A percentile compares a stretch with the other conserved stretches of the same genome.
Evolutionary conservation across 2,797 vertebrate species (phyloP).

Genomic region (Oreochromis mossambicus): DNA sequence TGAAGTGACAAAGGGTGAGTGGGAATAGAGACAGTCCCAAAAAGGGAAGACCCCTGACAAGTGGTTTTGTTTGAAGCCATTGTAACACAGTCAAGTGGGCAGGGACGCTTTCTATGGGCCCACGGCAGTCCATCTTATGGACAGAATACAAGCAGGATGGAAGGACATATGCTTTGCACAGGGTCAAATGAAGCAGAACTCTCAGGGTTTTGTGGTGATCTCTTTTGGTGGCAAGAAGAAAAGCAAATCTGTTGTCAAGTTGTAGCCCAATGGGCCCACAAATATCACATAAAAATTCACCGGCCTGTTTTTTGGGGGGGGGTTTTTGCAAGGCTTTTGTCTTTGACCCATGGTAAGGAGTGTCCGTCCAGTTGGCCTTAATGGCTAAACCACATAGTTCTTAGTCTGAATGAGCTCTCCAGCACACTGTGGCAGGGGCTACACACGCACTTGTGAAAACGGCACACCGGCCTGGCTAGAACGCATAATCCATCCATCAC

Average conservation of each 20-base stretch:
- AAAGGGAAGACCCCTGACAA: constrained; percentile 85
- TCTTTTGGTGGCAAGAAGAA: constrained; percentile 73
- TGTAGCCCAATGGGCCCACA: constrained; percentile 51
- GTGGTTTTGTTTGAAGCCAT: constrained; percentile 88
- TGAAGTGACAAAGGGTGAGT: constrained; percentile 78
- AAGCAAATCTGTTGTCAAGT: constrained; percentile 70
- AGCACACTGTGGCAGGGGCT: constrained; percentile 13
- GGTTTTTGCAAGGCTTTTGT: constrained; percentile 15
- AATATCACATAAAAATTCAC: constrained; percentile 67
- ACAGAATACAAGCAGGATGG: constrained; percentile 82
- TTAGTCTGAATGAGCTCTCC: constrained; percentile 60
- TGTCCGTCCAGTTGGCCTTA: constrained; percentile 56
- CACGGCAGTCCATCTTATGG: constrained; percentile 82
- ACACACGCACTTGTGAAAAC: constrained; percentile 25
- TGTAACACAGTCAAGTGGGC: constrained; percentile 71
- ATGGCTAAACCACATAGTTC: constrained; percentile 68
- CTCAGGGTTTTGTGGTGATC: constrained; percentile 81
- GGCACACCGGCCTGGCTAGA: constrained; percentile 36
- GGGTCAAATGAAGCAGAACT: constrained; percentile 88
- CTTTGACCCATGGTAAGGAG: constrained; percentile 43
- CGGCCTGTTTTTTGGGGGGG: background rate
- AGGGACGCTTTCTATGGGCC: constrained; percentile 79
- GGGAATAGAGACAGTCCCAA: constrained; percentile 74
- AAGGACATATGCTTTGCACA: constrained; percentile 93
- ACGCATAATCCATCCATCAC: constrained; percentile 66